A percentile compares a stretch with the other conserved stretches of the same genome.
Conservation (phyloP, 2,113 vertebrate species). For the Gymnobelideus leadbeateri region DNA sequence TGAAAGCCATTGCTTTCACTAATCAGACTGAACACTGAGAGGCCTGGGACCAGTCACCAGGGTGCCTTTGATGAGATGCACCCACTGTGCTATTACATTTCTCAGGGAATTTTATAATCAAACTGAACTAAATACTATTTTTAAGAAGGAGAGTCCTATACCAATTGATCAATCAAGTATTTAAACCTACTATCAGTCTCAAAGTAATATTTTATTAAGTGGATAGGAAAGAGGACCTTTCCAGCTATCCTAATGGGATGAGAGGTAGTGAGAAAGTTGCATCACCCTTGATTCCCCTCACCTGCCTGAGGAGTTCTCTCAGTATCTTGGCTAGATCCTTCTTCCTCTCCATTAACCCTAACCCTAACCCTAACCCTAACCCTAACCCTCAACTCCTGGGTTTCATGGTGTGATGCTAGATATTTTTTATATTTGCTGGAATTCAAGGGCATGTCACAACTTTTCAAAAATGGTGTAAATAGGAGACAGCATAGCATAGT, state of each 20-base stretch:
- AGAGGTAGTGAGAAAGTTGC: conserved; percentile 30
- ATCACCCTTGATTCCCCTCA: conserved; percentile 26
- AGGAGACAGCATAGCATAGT: background rate
- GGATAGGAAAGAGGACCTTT: background rate
- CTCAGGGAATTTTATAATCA: conserved; percentile 63
- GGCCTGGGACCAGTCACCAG: conserved; percentile 24
- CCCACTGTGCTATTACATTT: background rate
- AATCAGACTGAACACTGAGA: background rate
- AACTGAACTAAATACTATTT: conserved; percentile 26
- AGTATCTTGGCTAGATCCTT: conserved; percentile 28
- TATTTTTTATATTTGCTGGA: background rate
- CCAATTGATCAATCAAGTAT: conserved; percentile 32
- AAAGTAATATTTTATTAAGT: conserved; percentile 18
- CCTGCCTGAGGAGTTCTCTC: conserved; percentile 1
- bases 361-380: too few species aligned
- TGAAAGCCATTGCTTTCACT: conserved; percentile 63
- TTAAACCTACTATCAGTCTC: background rate
- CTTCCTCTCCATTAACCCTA: too few species aligned
- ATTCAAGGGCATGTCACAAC: background rate
- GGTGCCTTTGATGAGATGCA: background rate
- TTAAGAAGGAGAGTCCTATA: conserved; percentile 39
- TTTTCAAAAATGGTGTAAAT: background rate
- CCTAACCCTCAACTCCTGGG: background rate
- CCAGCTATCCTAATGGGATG: background rate
- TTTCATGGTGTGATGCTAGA: background rate